Evolutionary conservation across 2,797 vertebrate genomes (phyloP), one percentile per base, ranked within the genome.

Genomic region (Synaphobranchus kaupii): DNA sequence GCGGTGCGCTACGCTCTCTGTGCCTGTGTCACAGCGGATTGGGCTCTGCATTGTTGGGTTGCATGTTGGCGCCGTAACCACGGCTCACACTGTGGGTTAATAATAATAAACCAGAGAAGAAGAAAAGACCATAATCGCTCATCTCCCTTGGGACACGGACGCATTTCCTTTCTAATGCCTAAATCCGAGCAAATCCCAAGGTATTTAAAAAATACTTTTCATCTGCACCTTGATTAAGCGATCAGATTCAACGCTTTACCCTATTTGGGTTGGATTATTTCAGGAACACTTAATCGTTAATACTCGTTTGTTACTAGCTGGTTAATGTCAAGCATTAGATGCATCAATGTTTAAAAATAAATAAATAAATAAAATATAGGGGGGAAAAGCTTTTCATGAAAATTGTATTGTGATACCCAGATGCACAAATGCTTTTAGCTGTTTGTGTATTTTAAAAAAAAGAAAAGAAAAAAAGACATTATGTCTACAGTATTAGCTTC

Each of bases 141-240:
- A 91, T 91, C 90, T 84, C 87, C 80, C 81, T 86, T 85, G 86
- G 31, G 84, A 88, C 86, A 83, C 85, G 84, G 48, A 60, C 44
- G 86, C 47, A 88, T 89, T 90, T 89, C 89, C 86, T 88, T 88
- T 73, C 87, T 89, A 91, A 90, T 90, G 89, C 90, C 86, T 84
- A 91, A 91, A 90, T 92, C 92, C 91, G 80, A 58, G 76, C 87
- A 88, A 90, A 91, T 92, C 91, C 89, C 87, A 86, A 89, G 80
- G 90, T 89, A 90, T 91, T 93, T 91, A 92, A 90, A 84, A 84
- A 87, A 87, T 87, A 56, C 85, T 84, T 58, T 73, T 78, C 89
- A 88, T 87, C 88, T 89, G 83, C 85, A 85, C 88, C 87, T 88
- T 89, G 84, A 87, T 90, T 91, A 89, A 90, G 86, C 84, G 66